Evolutionary conservation across 2,888 invertebrate species (phyloP).

Genomic region (Drosophila anomelani): DNA sequence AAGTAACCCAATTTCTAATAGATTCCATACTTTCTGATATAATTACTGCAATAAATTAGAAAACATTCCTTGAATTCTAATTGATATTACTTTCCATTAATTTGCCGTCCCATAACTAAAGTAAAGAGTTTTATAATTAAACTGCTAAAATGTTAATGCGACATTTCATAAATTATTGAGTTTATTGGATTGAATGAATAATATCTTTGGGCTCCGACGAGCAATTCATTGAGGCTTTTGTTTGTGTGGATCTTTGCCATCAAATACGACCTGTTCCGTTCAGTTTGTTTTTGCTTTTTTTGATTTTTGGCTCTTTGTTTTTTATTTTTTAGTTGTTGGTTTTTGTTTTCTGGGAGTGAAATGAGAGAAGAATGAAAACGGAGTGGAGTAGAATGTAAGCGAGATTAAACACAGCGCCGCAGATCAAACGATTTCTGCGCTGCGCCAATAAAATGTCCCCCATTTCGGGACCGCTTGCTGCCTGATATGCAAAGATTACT

Average conservation of each 20-base stretch:
- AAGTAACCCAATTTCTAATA: not conserved
- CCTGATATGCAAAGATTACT: constrained; percentile 77
- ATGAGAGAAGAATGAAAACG: constrained; percentile 32
- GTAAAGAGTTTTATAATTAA: constrained; percentile 22
- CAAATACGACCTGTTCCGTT: constrained; percentile 34
- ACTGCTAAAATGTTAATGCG: constrained; percentile 24
- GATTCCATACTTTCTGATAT: not conserved
- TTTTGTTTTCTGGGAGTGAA: constrained; percentile 31
- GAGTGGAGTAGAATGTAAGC: constrained; percentile 41
- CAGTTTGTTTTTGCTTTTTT: constrained; percentile 21
- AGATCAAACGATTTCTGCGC: constrained; percentile 79
- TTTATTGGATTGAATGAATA: constrained; percentile 38
- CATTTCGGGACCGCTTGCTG: constrained; percentile 36
- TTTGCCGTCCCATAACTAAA: constrained; percentile 9
- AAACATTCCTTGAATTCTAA: not conserved
- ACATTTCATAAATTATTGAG: constrained; percentile 35
- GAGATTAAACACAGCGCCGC: constrained; percentile 54
- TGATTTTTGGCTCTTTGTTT: constrained; percentile 7
- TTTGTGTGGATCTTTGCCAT: constrained; percentile 21
- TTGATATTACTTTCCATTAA: constrained; percentile 6
- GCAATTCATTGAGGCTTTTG: constrained; percentile 40
- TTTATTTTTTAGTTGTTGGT: constrained; percentile 5
- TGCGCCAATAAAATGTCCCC: constrained; percentile 80
- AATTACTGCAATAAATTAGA: not conserved
- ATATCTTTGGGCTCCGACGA: constrained; percentile 14